These are phyloP conservation scores for Danaus plexippus DNA, from an alignment of 1,140 invertebrate genomes.

Conservation along the genomic window DNA sequence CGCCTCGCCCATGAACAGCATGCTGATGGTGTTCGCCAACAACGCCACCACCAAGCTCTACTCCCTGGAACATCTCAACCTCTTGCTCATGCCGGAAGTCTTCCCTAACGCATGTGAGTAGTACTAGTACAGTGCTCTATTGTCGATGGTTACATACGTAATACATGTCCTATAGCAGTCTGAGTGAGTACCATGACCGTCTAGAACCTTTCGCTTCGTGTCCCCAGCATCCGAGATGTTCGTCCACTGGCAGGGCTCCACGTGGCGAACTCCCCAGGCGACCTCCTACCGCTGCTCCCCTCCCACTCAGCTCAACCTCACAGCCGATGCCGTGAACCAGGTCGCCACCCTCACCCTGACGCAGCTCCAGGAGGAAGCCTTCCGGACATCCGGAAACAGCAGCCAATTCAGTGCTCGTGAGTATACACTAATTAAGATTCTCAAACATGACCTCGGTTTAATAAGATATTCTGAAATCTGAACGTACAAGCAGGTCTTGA, in stretches of 20 bases:
- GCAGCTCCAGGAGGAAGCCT: conserved; percentile 82
- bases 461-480: too few relatives aligned
- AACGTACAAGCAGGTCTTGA: too few relatives aligned
- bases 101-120: conserved; percentile 51
- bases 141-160: too few relatives aligned
- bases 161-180: conserved; percentile 1
- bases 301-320: conserved; percentile 72
- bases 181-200: neutral
- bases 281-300: conserved; percentile 80
- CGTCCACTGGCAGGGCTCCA: conserved; percentile 61
- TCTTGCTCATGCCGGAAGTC: conserved; percentile 36
- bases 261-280: conserved; percentile 71
- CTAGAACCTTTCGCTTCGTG: conserved; percentile 14
- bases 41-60: conserved; percentile 60
- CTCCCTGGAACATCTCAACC: conserved; percentile 37
- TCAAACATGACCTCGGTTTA: too few relatives aligned
- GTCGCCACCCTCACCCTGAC: conserved; percentile 67
- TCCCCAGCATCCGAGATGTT: conserved; percentile 54
- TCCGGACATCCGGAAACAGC: conserved; percentile 63
- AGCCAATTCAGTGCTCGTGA: conserved; percentile 73
- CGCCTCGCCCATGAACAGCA: conserved; percentile 34
- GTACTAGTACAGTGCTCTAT: conserved; percentile 1
- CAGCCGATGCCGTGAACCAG: conserved; percentile 29
- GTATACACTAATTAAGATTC: conserved; percentile 18
- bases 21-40: conserved; percentile 63